A percentile compares a stretch with the other conserved stretches of the same genome.
These are phyloP conservation scores for Ligdia adustata DNA, from an alignment of 2,888 invertebrate genomes.

Conservation along the genomic window DNA sequence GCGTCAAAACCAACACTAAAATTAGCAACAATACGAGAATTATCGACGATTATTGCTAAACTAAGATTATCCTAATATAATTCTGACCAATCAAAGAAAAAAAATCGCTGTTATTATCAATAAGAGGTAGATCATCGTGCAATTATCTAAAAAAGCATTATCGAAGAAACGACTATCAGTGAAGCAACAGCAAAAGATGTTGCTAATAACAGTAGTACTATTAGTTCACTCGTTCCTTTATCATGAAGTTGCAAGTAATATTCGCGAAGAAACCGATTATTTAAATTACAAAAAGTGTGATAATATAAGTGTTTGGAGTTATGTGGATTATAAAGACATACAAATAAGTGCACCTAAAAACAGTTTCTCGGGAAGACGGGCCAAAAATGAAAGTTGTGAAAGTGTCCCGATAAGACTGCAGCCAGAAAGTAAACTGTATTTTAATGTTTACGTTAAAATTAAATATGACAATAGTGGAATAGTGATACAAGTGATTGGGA, in stretches of 20 bases:
- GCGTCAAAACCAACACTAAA: too few species aligned
- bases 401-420: background rate
- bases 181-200: slow-evolving; percentile 12
- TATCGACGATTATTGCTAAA: slow-evolving; percentile 17
- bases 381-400: background rate
- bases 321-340: slow-evolving; percentile 3
- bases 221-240: slow-evolving; percentile 1
- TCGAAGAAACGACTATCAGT: slow-evolving; percentile 4
- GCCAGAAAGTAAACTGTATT: background rate
- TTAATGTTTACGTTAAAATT: slow-evolving; percentile 1
- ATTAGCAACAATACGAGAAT: background rate
- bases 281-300: background rate
- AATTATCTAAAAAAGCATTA: too few species aligned
- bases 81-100: slow-evolving; percentile 18
- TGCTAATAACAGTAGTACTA: background rate
- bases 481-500: background rate
- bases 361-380: background rate
- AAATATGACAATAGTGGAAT: slow-evolving; percentile 1
- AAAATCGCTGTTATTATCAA: too few species aligned
- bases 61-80: slow-evolving; percentile 13
- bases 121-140: too few species aligned
- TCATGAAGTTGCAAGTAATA: background rate
- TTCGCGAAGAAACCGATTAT: background rate
- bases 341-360: background rate
- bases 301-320: background rate